Percentiles rank a stretch among this genome's conserved stretches.
Evolutionary conservation across 2,113 vertebrate species (phyloP).

Genomic region (Pterocles gutturalis): DNA sequence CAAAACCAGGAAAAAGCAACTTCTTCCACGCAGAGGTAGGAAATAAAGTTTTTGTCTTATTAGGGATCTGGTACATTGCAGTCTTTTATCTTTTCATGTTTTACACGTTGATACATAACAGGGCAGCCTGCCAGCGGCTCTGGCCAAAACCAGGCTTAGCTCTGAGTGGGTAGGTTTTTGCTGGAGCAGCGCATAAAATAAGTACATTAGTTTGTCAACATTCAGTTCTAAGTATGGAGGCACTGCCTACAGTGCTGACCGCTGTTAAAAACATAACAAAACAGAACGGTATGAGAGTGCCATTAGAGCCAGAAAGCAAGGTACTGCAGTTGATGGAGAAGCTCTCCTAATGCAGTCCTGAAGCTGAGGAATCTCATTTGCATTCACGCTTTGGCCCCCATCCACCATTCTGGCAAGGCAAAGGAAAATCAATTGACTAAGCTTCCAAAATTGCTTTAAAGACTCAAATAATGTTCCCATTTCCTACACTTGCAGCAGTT

Average conservation of each 20-base stretch:
- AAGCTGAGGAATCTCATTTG: background rate
- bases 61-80: background rate
- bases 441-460: slow-evolving; percentile 9
- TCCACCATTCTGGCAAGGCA: background rate
- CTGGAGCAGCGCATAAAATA: background rate
- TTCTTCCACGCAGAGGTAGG: background rate
- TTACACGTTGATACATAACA: background rate
- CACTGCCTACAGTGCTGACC: background rate
- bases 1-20: background rate
- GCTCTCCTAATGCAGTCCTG: background rate
- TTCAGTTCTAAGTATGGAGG: background rate
- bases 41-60: slow-evolving; percentile 6
- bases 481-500: background rate
- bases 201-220: background rate
- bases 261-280: background rate
- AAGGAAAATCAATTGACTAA: background rate
- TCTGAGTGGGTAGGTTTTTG: background rate
- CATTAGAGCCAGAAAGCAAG: background rate
- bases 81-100: background rate
- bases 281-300: rapidly evolving
- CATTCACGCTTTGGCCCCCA: background rate
- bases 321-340: background rate
- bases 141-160: background rate
- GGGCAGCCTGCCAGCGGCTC: slow-evolving; percentile 6
- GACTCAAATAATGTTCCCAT: background rate